A percentile compares a stretch with the other conserved stretches of the same genome.
Conservation (phyloP, 2,797 vertebrate species). For the Enteromius viviparus region DNA sequence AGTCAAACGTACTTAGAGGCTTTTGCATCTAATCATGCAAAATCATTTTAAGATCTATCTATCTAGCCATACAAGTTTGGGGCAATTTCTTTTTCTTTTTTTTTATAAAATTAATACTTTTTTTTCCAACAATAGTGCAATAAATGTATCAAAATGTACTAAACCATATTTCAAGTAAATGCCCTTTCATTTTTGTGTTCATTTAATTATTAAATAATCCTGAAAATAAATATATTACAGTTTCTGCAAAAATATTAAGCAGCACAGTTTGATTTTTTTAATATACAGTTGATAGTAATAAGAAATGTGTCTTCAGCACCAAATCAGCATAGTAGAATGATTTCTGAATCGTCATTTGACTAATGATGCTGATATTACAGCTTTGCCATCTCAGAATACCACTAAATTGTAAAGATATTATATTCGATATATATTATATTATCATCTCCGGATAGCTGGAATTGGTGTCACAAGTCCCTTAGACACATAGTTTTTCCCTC, state of each 20-base stretch:
- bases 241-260: not conserved
- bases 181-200: not conserved
- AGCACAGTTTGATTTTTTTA: not conserved
- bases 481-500: too few relatives aligned
- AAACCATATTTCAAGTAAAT: not conserved
- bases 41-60: not conserved
- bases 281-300: not conserved
- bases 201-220: not conserved
- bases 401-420: not conserved
- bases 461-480: too few relatives aligned
- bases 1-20: too few relatives aligned
- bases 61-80: not conserved
- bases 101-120: not conserved
- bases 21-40: too few relatives aligned
- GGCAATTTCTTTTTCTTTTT: not conserved
- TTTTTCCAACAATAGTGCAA: not conserved
- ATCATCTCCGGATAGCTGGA: too few relatives aligned
- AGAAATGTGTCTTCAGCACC: not conserved
- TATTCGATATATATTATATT: not conserved
- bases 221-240: not conserved
- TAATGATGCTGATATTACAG: not conserved
- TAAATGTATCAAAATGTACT: not conserved
- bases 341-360: not conserved
- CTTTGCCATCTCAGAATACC: not conserved
- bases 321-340: not conserved